Conservation (phyloP, 92 coral and sea anemone genomes). For the Epizoanthus scotinus region DNA sequence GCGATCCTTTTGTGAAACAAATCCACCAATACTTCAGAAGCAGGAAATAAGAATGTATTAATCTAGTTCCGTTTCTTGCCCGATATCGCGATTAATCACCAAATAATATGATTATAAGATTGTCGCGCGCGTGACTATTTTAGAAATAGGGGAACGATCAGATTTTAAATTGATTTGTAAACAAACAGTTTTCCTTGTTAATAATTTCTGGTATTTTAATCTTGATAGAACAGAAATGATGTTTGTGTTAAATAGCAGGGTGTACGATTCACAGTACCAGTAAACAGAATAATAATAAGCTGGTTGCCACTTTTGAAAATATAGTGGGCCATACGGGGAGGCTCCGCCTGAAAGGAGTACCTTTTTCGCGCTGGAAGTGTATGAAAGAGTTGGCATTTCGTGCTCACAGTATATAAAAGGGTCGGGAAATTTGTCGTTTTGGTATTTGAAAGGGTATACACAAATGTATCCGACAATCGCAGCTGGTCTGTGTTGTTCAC, state of each 20-base stretch:
- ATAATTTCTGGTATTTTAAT: background rate
- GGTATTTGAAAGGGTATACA: too few relatives aligned
- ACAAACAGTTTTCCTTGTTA: background rate
- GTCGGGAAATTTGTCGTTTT: too few relatives aligned
- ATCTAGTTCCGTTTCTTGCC: background rate
- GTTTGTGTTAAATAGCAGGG: slow-evolving; percentile 3
- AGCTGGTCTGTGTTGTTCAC: too few relatives aligned
- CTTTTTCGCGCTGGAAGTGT: too few relatives aligned
- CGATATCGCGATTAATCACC: too few relatives aligned
- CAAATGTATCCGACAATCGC: too few relatives aligned
- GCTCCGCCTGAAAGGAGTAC: too few relatives aligned
- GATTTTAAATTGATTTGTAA: background rate
- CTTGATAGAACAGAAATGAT: background rate
- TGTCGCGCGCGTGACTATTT: background rate
- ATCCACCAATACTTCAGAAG: background rate
- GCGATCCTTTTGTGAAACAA: slow-evolving; percentile 44
- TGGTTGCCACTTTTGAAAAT: background rate
- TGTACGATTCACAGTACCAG: slow-evolving; percentile 35
- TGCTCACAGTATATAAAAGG: too few relatives aligned
- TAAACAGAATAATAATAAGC: slow-evolving; percentile 7
- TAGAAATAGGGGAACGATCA: background rate
- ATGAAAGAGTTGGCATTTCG: too few relatives aligned
- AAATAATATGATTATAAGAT: background rate
- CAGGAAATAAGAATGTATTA: slow-evolving; percentile 7
- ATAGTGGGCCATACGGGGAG: too few relatives aligned